Base-by-base conservation (phyloP, 2,888 invertebrate genomes). In the Callyntrura guangdongensis region DNA sequence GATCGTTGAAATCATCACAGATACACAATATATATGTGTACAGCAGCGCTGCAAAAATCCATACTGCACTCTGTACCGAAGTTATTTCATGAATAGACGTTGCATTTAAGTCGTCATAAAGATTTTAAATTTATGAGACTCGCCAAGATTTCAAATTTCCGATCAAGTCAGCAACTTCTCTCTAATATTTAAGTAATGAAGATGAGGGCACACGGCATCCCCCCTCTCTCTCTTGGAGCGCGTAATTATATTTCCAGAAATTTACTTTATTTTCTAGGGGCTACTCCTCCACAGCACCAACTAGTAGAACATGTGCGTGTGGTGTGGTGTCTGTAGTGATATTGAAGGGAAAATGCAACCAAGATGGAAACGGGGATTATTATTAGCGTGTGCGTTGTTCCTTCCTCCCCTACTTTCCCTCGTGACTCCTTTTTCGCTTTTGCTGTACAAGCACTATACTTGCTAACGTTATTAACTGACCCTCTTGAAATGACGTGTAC, bases 101-200 rank as follows among this genome's bases (percentile, higher is more conserved):
- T 74, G 72, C 20, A 74, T 74, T 74, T 47, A 74, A 74, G 47
- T 86, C 27, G 47, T 86, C 86, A 86, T 86, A 86, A 86, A 86
- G 56, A 72, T 86, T 61, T 45, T 12, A 22, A 64, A 86, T 86
- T 86, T 86, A 86, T 77, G 56, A 47, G 27, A 61, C 56, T 61
- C 59, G 14, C 36, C 22, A 87, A 87, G 61, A 67, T 87, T 86
- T 87, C 87, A 79, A 87, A 87, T 87, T 87, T 87, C 87, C 87
- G 87, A 87, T 81, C 87, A 79, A 87, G 77, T 79, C 72, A 85
- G 86, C 47, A 67, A 22, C 49, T 56, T 74, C 69, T 69, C 69
- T 5, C 4, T 8, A 4, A 69, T 67, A 36, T 36, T 27, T 36
- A 36, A 69, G 69, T 64, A 53, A 82, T 74, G 86, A 56, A 45